Evolutionary conservation across 2,888 invertebrate genomes (phyloP).

Genomic region (Dryobotodes eremita): DNA sequence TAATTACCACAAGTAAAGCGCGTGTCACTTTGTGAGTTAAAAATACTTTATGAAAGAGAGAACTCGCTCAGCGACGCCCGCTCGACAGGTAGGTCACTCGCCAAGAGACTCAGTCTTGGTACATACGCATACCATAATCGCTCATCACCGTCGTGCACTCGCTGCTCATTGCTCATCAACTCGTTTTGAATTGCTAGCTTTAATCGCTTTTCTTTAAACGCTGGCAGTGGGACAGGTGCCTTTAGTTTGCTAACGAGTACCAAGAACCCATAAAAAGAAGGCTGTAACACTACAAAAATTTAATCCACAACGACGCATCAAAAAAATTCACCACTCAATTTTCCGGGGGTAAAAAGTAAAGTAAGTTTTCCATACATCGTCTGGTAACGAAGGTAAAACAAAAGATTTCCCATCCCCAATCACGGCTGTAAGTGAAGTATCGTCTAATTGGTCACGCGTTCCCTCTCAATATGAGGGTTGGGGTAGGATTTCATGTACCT

Average conservation of each 20-base stretch:
- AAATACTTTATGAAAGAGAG: no score
- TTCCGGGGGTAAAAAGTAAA: slow-evolving; percentile 28
- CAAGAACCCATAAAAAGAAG: slow-evolving; percentile 12
- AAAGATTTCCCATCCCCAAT: slow-evolving; percentile 43
- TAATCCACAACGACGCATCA: slow-evolving; percentile 7
- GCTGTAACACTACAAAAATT: neutral
- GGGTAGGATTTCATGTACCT: slow-evolving; percentile 52
- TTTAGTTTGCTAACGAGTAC: neutral
- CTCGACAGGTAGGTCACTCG: no score
- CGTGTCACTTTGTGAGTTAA: no score
- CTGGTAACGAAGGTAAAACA: slow-evolving; percentile 53
- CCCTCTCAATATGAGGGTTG: slow-evolving; percentile 58
- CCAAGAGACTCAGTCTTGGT: no score
- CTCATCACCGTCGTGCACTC: no score
- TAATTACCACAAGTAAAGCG: no score
- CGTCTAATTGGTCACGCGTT: slow-evolving; percentile 72
- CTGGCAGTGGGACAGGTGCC: no score
- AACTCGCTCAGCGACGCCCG: no score
- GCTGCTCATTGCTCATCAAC: no score
- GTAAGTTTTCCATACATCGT: slow-evolving; percentile 23
- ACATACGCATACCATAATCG: no score
- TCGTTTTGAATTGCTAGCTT: no score
- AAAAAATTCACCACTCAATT: slow-evolving; percentile 26
- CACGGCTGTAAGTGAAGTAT: slow-evolving; percentile 38
- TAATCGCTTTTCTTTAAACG: no score